Evolutionary conservation across 1,140 invertebrate genomes (phyloP), one percentile per base, ranked within the genome.

Genomic region (Babylonia areolata): DNA sequence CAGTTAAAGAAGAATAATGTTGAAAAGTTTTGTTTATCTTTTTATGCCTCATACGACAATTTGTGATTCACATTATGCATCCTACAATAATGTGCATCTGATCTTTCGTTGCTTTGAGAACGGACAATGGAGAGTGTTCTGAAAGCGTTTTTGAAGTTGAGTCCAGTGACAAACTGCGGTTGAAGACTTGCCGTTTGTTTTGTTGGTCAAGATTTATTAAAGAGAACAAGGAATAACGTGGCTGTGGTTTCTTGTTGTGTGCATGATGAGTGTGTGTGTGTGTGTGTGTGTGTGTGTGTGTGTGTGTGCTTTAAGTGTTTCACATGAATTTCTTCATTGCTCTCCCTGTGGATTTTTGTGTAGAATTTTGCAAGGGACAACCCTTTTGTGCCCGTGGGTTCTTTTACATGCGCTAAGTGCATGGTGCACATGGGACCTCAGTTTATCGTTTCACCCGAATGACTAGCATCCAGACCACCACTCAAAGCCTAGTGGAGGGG

Each of bases 181-280:
- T 73, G 71, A 35, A 73, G 71, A 73, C n/a, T 12, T 73, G 71
- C 71, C 31, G 9, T 73, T 73, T 73, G 71, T 73, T 73, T 73
- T 73, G 71, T 73, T 80, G 78, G 39, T 12, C 78, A 80, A 31
- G 78, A 78, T 39, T 42, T 31, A 80, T 80, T 80, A 51, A 80
- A 80, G 9, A 31, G 1, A 23, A 9, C 1, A 80, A 80, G 46
- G 46, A 17, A 39, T 51, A 31, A 78, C 12, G 17, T 6, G 17
- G n/a, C n/a, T n/a, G n/a, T n/a, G 46, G 9, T 17, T 2, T 51
- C 46, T 51, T 51, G 46, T 51, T 51, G 46, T n/a, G n/a, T n/a
- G n/a, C n/a, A n/a, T n/a, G n/a, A 15, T 80, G 46, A 5, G 42
- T 12, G 12, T 51, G 40, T 51, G 12, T 46, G 40, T 42, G 40